Percentiles rank a stretch among this genome's conserved stretches.
Evolutionary conservation across 2,888 invertebrate species (phyloP).

Genomic region (Ophion ventricosus): DNA sequence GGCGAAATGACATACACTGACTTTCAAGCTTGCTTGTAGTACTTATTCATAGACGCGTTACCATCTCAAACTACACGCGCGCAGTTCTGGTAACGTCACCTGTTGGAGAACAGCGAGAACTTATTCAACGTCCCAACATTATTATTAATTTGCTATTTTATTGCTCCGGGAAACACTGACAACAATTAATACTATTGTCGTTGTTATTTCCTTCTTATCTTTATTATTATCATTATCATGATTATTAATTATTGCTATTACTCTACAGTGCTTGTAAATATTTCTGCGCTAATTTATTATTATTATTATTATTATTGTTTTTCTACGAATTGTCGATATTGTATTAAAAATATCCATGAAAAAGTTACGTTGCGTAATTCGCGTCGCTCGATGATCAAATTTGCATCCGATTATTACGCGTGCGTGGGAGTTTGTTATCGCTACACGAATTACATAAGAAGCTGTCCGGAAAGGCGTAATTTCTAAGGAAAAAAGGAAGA

Average conservation of each 20-base stretch:
- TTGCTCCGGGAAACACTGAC: neutral
- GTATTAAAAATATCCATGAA: neutral
- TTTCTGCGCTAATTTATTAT: too few species aligned
- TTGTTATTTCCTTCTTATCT: neutral
- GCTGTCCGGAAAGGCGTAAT: slow-evolving; percentile 6
- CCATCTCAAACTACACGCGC: too few species aligned
- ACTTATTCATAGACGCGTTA: too few species aligned
- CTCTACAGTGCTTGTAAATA: too few species aligned
- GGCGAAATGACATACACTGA: too few species aligned
- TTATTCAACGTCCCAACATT: too few species aligned
- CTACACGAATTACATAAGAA: slow-evolving; percentile 28
- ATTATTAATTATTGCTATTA: too few species aligned
- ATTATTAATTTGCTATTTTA: too few species aligned
- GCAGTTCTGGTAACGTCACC: too few species aligned
- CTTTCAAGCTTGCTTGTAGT: too few species aligned
- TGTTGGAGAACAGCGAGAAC: too few species aligned
- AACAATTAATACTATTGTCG: neutral
- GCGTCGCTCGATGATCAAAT: neutral
- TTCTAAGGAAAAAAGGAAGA: slow-evolving; percentile 14
- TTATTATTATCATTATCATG: too few species aligned
- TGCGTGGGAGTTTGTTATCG: neutral
- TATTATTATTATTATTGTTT: neutral
- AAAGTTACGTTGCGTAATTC: neutral
- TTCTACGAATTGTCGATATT: neutral
- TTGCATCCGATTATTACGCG: neutral